phyloP scores from a whole-genome alignment of 2,888 invertebrate species.

The Stenchaetothrips biformis region DNA sequence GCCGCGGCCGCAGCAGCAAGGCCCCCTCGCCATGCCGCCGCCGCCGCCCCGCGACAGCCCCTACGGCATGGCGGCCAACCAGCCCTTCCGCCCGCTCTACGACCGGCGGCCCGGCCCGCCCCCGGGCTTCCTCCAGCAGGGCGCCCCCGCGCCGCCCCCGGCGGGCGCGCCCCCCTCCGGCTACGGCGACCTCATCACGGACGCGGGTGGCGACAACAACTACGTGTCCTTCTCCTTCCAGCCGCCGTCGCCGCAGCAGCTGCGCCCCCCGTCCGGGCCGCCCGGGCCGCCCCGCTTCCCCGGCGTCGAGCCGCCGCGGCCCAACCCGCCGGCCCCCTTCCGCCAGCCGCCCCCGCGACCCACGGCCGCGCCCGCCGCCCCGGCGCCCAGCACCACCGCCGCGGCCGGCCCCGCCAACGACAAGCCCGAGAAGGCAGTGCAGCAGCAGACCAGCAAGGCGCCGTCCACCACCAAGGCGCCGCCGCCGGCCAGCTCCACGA shows the following conservation, averaged over 20 bases:
- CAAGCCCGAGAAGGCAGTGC: not conserved
- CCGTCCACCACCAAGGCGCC: not conserved
- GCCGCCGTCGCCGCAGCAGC: constrained; percentile 12
- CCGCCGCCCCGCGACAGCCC: not conserved
- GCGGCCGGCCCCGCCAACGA: not conserved
- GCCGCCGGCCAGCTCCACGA: not conserved
- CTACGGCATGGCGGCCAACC: constrained; percentile 8
- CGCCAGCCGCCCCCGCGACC: not conserved
- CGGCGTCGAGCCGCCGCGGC: not conserved
- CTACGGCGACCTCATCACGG: constrained; percentile 6
- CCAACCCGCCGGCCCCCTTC: not conserved
- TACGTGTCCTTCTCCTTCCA: constrained; percentile 16
- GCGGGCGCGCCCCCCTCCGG: not conserved
- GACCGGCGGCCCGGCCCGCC: not conserved
- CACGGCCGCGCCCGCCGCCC: not conserved
- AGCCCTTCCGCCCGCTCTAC: constrained; percentile 8
- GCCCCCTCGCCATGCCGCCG: not conserved
- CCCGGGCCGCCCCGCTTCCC: not conserved
- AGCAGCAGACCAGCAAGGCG: not conserved
- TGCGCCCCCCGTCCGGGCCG: not conserved
- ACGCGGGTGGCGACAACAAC: constrained; percentile 13
- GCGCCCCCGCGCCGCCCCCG: not conserved
- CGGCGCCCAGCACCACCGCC: not conserved
- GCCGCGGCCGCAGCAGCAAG: not conserved
- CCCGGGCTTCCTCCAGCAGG: not conserved